Evolutionary conservation across 2,797 vertebrate species (phyloP).

Genomic region (Siniperca undulata): DNA sequence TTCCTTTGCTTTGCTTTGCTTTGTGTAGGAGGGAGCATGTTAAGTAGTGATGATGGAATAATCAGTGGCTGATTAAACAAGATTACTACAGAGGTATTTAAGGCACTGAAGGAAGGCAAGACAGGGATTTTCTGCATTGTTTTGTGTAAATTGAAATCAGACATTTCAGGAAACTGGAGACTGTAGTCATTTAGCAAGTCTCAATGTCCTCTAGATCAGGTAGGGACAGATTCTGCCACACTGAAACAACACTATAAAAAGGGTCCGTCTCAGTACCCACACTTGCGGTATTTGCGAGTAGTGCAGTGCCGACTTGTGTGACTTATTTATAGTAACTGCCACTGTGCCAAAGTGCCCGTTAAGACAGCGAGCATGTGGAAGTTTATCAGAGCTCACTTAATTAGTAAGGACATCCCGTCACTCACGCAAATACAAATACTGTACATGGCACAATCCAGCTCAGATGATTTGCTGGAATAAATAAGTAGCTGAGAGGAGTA

Average conservation of each 20-base stretch:
- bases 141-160: constrained; percentile 23
- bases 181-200: background rate
- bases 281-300: background rate
- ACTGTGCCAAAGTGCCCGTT: background rate
- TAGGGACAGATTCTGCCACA: background rate
- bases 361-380: background rate
- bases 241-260: background rate
- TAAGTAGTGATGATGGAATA: constrained; percentile 50
- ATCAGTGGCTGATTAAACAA: constrained; percentile 57
- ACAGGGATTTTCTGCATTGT: background rate
- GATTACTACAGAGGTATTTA: constrained; percentile 63
- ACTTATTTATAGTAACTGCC: background rate
- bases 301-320: background rate
- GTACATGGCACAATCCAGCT: no score
- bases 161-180: constrained; percentile 29
- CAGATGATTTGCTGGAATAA: no score
- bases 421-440: background rate
- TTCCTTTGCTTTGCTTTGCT: constrained; percentile 49
- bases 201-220: background rate
- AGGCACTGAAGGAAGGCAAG: constrained; percentile 39
- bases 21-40: constrained; percentile 32
- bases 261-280: background rate
- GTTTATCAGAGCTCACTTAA: background rate
- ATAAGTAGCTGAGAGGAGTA: background rate
- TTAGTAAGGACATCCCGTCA: background rate